Evolutionary conservation across 2,888 invertebrate species (phyloP).

Genomic region (Fragum sueziense): DNA sequence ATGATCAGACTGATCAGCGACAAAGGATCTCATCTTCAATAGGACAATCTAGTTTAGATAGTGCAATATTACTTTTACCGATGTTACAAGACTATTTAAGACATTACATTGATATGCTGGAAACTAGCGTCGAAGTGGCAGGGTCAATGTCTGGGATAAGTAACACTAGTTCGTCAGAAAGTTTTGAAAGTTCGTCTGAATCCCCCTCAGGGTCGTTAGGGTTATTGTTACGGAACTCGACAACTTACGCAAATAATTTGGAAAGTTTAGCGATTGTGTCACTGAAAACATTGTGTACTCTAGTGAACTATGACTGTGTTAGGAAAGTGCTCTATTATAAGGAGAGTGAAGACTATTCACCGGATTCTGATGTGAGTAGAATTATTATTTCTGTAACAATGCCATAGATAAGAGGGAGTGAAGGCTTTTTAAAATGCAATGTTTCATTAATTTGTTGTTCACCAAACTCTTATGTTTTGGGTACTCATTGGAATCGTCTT

Average conservation of each 20-base stretch:
- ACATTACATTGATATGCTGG: slow-evolving; percentile 70
- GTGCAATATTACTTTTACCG: slow-evolving; percentile 67
- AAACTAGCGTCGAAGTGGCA: slow-evolving; percentile 33
- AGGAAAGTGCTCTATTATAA: slow-evolving; percentile 44
- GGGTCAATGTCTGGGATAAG: slow-evolving; percentile 36
- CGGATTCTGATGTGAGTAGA: background rate
- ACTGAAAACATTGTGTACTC: slow-evolving; percentile 59
- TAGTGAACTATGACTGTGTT: slow-evolving; percentile 62
- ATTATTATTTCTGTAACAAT: too few relatives aligned
- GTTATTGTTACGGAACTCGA: slow-evolving; percentile 65
- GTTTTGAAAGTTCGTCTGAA: slow-evolving; percentile 68
- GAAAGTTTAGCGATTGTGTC: slow-evolving; percentile 66
- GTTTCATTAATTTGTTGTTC: too few relatives aligned
- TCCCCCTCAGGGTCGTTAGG: slow-evolving; percentile 69
- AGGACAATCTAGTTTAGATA: slow-evolving; percentile 36
- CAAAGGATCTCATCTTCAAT: background rate
- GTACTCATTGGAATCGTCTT: too few relatives aligned
- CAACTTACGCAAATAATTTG: slow-evolving; percentile 69
- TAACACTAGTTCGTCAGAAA: slow-evolving; percentile 57
- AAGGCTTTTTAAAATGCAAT: background rate
- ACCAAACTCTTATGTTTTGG: too few relatives aligned
- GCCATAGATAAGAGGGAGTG: background rate
- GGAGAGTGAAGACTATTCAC: background rate
- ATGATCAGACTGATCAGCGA: background rate
- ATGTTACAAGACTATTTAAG: slow-evolving; percentile 70